Evolutionary conservation across 1,140 invertebrate genomes (phyloP).

Genomic region (Gerris buenoi): DNA sequence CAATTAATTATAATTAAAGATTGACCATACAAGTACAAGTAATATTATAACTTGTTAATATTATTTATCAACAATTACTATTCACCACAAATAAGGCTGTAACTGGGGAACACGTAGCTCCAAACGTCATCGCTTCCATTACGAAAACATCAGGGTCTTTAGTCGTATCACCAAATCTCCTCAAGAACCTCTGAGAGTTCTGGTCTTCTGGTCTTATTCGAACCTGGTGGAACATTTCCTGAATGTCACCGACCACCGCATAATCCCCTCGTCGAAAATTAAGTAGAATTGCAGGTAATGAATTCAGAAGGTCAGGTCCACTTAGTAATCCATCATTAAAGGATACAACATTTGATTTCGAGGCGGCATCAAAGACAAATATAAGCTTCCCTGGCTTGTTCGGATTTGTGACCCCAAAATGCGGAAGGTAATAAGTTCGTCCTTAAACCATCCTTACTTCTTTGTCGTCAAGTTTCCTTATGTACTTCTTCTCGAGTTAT

Average conservation of each 20-base stretch:
- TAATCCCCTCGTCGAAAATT: constrained; percentile 19
- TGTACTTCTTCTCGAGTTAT: not conserved
- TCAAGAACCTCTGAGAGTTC: constrained; percentile 23
- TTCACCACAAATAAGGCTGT: constrained; percentile 14
- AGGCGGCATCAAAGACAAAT: constrained; percentile 26
- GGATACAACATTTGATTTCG: constrained; percentile 14
- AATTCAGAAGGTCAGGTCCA: constrained; percentile 22
- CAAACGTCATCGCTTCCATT: constrained; percentile 24
- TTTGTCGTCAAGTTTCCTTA: too few species aligned
- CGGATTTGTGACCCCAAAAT: constrained; percentile 23
- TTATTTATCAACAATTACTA: too few species aligned
- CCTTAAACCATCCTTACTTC: constrained; percentile 1
- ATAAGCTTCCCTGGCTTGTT: constrained; percentile 1
- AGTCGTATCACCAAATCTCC: constrained; percentile 16
- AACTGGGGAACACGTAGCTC: constrained; percentile 25
- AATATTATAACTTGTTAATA: too few species aligned
- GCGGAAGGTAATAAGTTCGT: constrained; percentile 24
- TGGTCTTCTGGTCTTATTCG: constrained; percentile 22
- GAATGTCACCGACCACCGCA: constrained; percentile 22
- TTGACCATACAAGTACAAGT: too few species aligned
- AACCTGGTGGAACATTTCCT: constrained; percentile 21
- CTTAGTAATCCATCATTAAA: constrained; percentile 23
- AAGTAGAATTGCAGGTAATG: not conserved
- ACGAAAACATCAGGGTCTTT: constrained; percentile 15
- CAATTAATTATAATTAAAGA: too few species aligned